These are phyloP conservation scores for Pangasius djambal DNA, from an alignment of 2,797 vertebrate genomes.

Conservation along the genomic window DNA sequence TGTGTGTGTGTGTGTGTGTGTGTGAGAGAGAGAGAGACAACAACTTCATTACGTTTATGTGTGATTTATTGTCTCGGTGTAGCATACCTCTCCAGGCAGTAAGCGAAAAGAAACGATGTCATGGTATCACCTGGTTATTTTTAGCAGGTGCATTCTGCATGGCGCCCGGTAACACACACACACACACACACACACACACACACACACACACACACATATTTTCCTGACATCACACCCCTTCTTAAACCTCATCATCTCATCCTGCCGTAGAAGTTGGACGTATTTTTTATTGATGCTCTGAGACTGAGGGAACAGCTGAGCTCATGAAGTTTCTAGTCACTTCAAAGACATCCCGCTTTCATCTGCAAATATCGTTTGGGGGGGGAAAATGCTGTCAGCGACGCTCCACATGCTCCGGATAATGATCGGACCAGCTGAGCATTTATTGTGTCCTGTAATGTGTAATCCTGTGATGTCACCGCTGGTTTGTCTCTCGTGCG, in stretches of 20 bases:
- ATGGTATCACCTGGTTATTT: constrained; percentile 40
- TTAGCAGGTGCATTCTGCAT: constrained; percentile 15
- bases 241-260: constrained; percentile 22
- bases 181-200: background rate
- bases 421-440: constrained; percentile 37
- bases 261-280: background rate
- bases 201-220: background rate
- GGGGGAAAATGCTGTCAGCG: constrained; percentile 44
- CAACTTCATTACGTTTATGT: background rate
- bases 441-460: constrained; percentile 15
- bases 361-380: constrained; percentile 56
- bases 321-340: constrained; percentile 64
- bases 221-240: background rate
- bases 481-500: background rate
- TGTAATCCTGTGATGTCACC: constrained; percentile 32
- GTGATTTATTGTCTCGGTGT: constrained; percentile 1
- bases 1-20: background rate
- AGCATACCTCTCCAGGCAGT: constrained; percentile 9
- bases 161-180: background rate
- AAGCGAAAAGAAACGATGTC: constrained; percentile 25
- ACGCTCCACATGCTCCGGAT: constrained; percentile 20
- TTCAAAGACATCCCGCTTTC: constrained; percentile 69
- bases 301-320: constrained; percentile 70
- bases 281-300: background rate
- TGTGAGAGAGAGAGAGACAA: background rate